phyloP scores from a whole-genome alignment of 1,140 invertebrate genomes.

The Drosophila kohkoa region DNA sequence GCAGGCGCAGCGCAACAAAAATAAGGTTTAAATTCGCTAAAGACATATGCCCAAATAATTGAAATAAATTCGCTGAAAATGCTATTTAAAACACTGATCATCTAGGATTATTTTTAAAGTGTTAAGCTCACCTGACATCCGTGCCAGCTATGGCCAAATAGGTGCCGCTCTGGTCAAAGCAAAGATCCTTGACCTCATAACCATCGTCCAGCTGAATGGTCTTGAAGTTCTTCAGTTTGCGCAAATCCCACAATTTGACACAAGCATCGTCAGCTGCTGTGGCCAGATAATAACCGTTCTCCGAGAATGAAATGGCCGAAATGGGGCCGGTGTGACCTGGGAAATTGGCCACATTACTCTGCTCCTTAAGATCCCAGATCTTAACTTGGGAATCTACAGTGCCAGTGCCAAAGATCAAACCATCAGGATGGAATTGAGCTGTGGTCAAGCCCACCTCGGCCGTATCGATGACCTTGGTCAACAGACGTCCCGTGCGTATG shows the following conservation, averaged over 20 bases:
- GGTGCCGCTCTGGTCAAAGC: constrained; percentile 99
- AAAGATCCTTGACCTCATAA: constrained; percentile 96
- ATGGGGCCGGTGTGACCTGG: constrained; percentile 97
- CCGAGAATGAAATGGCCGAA: constrained; percentile 98
- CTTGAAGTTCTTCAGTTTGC: constrained; percentile 99
- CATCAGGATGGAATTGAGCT: constrained; percentile 99
- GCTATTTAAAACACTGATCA: too few relatives aligned
- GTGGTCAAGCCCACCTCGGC: constrained; percentile 94
- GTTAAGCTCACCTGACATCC: constrained; percentile 92
- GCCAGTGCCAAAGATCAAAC: constrained; percentile 99
- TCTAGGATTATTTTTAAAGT: too few relatives aligned
- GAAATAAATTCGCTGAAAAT: constrained; percentile 6
- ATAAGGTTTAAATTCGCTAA: constrained; percentile 38
- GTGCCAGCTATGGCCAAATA: constrained; percentile 98
- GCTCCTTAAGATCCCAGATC: constrained; percentile 99
- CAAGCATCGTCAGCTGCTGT: constrained; percentile 98
- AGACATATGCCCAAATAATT: background rate
- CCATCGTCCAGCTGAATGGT: constrained; percentile 97
- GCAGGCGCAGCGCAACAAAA: constrained; percentile 52
- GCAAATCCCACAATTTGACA: constrained; percentile 99
- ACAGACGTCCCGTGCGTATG: constrained; percentile 94
- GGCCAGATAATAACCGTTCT: constrained; percentile 99
- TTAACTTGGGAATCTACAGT: constrained; percentile 98
- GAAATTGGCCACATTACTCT: constrained; percentile 99
- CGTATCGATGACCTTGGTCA: constrained; percentile 94